phyloP scores from a whole-genome alignment of 2,113 vertebrate species.

The Pogona vitticeps region DNA sequence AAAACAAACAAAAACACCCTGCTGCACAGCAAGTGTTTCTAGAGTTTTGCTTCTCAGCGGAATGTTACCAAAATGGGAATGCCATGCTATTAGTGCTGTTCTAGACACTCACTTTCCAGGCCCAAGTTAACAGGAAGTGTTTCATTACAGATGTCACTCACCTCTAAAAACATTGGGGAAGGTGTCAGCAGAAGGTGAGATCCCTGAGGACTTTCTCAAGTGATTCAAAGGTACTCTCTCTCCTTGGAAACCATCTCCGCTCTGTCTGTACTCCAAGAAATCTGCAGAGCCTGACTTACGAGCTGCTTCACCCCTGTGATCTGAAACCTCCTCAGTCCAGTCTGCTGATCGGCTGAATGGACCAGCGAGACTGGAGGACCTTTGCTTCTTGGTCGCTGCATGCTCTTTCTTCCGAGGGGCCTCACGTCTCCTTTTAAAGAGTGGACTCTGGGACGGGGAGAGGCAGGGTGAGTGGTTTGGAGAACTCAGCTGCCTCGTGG shows the following conservation, averaged over 20 bases:
- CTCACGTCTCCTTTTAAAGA: conserved; percentile 77
- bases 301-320: conserved; percentile 40
- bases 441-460: conserved; percentile 89
- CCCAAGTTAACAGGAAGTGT: neutral
- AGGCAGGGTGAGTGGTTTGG: conserved; percentile 84
- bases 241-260: conserved; percentile 61
- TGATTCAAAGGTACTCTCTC: conserved; percentile 76
- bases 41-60: neutral
- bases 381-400: conserved; percentile 70
- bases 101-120: neutral
- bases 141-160: conserved; percentile 69
- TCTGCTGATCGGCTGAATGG: conserved; percentile 89
- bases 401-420: conserved; percentile 69
- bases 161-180: conserved; percentile 93
- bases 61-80: neutral
- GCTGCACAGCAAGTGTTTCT: neutral
- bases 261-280: conserved; percentile 72
- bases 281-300: conserved; percentile 76
- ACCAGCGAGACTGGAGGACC: conserved; percentile 76
- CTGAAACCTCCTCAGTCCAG: conserved; percentile 87
- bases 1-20: too few species aligned
- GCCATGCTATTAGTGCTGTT: too few species aligned
- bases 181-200: conserved; percentile 78
- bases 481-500: conserved; percentile 92
- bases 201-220: conserved; percentile 78